Percentiles rank a stretch among this genome's conserved stretches.
phyloP scores from a whole-genome alignment of 2,888 invertebrate species.

The Steinernema scapterisci region DNA sequence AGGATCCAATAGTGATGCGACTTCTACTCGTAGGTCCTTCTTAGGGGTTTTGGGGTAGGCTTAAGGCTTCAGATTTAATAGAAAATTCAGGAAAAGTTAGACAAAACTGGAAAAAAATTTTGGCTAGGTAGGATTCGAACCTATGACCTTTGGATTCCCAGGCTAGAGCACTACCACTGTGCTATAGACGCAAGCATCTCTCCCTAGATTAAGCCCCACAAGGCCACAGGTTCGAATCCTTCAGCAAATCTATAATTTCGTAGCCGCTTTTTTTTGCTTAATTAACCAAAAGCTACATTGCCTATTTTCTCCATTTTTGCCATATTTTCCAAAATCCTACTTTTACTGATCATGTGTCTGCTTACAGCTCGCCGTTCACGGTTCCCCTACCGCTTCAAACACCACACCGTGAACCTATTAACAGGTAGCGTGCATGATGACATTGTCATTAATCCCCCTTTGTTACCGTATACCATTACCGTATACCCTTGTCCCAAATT shows the following conservation, averaged over 20 bases:
- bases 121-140: no score
- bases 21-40: constrained; percentile 20
- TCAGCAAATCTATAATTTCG: no score
- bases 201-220: no score
- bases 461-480: background rate
- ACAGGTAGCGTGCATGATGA: constrained; percentile 47
- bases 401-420: constrained; percentile 66
- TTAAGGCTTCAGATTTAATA: no score
- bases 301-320: background rate
- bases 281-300: background rate
- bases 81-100: no score
- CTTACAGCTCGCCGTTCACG: constrained; percentile 60
- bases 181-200: no score
- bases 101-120: no score
- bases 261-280: background rate
- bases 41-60: background rate
- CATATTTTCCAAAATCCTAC: background rate
- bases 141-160: no score
- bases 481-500: background rate
- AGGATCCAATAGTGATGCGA: background rate
- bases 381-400: constrained; percentile 67
- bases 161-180: no score
- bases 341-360: background rate
- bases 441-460: background rate
- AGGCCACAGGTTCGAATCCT: no score